Percentiles rank a stretch among this genome's conserved stretches.
Conservation (phyloP, 1,140 invertebrate genomes). For the Magallana ariakensis region DNA sequence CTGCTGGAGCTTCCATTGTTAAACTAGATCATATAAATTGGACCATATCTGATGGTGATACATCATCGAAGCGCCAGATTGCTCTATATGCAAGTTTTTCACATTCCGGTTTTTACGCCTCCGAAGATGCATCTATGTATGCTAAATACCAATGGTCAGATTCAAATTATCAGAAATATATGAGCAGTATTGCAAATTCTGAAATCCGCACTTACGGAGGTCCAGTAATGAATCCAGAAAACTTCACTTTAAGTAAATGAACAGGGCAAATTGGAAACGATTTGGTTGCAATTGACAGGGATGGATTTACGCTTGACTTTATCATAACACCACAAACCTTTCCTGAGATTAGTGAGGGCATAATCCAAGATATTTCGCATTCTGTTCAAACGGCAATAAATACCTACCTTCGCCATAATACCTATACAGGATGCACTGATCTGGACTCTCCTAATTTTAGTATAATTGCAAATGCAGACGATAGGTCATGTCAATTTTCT, state of each 20-base stretch:
- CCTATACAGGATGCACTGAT: conserved; percentile 67
- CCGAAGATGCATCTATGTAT: not conserved
- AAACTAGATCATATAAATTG: conserved; percentile 48
- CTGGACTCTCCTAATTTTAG: conserved; percentile 69
- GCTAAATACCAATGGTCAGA: not conserved
- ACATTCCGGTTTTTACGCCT: conserved; percentile 34
- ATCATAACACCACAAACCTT: conserved; percentile 57
- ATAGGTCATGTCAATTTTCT: conserved; percentile 63
- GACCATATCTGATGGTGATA: conserved; percentile 35
- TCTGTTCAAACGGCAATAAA: conserved; percentile 55
- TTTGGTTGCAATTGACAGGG: conserved; percentile 62
- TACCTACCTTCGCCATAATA: conserved; percentile 70
- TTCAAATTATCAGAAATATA: conserved; percentile 40
- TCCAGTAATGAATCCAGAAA: conserved; percentile 52
- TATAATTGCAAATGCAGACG: conserved; percentile 69
- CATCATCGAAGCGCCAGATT: conserved; percentile 40
- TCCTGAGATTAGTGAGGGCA: conserved; percentile 56
- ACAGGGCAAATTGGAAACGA: conserved; percentile 53
- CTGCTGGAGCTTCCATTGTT: conserved; percentile 66
- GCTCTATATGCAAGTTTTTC: conserved; percentile 39
- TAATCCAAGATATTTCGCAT: conserved; percentile 45
- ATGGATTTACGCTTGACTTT: conserved; percentile 65
- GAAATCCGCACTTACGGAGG: conserved; percentile 52
- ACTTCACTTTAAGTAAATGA: conserved; percentile 61
- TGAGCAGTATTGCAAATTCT: conserved; percentile 45